Conservation (phyloP, 2,888 invertebrate species). For the Alitta virens region DNA sequence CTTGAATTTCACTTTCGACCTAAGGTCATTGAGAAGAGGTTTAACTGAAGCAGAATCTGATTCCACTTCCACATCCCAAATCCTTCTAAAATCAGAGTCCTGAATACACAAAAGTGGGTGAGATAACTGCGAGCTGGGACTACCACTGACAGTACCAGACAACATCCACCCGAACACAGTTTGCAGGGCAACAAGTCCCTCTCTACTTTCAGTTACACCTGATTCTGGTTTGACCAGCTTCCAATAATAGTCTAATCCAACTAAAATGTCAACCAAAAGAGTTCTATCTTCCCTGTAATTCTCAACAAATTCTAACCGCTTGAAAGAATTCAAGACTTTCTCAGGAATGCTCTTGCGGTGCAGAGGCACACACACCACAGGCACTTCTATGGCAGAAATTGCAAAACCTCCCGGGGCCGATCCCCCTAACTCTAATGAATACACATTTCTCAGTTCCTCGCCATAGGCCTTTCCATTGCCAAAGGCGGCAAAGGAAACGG, state of each 20-base stretch:
- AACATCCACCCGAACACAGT: slow-evolving; percentile 1
- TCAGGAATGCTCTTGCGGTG: neutral
- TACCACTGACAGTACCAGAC: neutral
- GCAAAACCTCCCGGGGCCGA: neutral
- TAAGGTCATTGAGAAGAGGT: neutral
- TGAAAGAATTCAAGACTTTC: neutral
- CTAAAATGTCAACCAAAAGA: neutral
- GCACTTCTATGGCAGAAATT: slow-evolving; percentile 1
- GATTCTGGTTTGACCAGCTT: neutral
- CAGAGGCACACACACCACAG: slow-evolving; percentile 1
- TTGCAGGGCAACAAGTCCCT: neutral
- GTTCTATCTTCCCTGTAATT: neutral
- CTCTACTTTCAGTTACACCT: neutral
- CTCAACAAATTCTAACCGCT: neutral
- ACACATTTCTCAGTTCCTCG: neutral
- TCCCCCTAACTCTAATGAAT: neutral
- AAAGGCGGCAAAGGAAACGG: neutral
- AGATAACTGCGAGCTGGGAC: neutral
- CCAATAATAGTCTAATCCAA: slow-evolving; percentile 4
- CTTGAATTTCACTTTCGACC: neutral
- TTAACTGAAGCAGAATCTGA: neutral
- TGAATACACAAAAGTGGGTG: neutral
- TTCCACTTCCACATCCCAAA: neutral
- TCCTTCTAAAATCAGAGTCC: neutral
- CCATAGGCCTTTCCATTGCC: neutral